Conservation (phyloP, 2,888 invertebrate species). For the Tineola bisselliella region DNA sequence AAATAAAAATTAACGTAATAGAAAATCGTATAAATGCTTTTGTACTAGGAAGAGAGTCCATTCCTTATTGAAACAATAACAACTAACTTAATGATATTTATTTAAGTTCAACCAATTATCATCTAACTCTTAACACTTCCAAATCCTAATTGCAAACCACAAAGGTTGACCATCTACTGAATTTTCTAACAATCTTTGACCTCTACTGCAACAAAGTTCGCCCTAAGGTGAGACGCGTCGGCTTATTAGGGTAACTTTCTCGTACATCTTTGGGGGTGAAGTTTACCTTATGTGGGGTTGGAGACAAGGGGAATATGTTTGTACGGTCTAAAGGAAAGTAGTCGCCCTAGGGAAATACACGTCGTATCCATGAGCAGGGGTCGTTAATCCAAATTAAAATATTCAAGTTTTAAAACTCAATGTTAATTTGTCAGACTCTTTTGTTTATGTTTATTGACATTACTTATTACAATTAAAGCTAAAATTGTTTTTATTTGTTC, state of each 20-base stretch:
- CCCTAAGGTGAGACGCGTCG: conserved; percentile 57
- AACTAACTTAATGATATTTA: too few species aligned
- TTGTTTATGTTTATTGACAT: neutral
- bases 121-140: neutral
- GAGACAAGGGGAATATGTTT: conserved; percentile 49
- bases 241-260: conserved; percentile 61
- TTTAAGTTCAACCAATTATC: neutral
- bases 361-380: conserved; percentile 44
- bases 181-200: conserved; percentile 10
- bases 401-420: conserved; percentile 25
- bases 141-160: neutral
- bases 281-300: conserved; percentile 40
- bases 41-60: too few species aligned
- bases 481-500: too few species aligned
- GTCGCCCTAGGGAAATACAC: conserved; percentile 52
- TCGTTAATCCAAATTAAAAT: conserved; percentile 55
- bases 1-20: too few species aligned
- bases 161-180: conserved; percentile 1
- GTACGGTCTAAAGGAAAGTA: conserved; percentile 19
- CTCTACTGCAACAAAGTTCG: conserved; percentile 11
- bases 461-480: neutral
- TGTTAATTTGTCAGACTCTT: conserved; percentile 10
- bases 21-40: too few species aligned
- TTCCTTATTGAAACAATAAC: too few species aligned
- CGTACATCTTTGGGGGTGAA: conserved; percentile 58